These are phyloP conservation scores for Dipodomys merriami DNA, from an alignment of 2,113 vertebrate genomes.

Conservation along the genomic window DNA sequence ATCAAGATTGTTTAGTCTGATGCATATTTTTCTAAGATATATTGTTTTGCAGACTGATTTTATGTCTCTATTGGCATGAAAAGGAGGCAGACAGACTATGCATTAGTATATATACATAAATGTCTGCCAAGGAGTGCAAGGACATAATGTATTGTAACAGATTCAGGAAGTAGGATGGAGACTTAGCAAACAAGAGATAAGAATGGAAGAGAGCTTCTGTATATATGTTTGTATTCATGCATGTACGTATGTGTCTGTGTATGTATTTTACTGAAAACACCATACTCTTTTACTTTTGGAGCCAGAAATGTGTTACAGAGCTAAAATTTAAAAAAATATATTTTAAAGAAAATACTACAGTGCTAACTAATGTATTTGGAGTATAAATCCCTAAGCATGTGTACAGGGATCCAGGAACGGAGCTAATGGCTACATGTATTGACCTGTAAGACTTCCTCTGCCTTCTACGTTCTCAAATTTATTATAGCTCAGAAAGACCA, in stretches of 20 bases:
- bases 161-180: neutral
- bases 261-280: neutral
- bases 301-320: neutral
- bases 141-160: neutral
- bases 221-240: neutral
- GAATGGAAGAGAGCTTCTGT: neutral
- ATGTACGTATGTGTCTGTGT: neutral
- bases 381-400: neutral
- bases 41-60: conserved; percentile 17
- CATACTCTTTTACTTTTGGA: conserved; percentile 36
- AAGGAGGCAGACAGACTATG: neutral
- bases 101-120: neutral
- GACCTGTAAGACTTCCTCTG: neutral
- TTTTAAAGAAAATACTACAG: conserved; percentile 28
- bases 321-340: neutral
- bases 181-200: neutral
- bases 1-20: neutral
- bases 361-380: neutral
- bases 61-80: neutral
- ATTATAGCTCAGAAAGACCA: neutral
- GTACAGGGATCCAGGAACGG: neutral
- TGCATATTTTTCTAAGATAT: neutral
- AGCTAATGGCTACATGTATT: neutral
- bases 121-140: neutral
- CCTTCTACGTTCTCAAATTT: conserved; percentile 21